These are phyloP conservation scores for Mesocentrotus franciscanus DNA, from an alignment of 53 echinoderm and acorn worm genomes.

Conservation along the genomic window DNA sequence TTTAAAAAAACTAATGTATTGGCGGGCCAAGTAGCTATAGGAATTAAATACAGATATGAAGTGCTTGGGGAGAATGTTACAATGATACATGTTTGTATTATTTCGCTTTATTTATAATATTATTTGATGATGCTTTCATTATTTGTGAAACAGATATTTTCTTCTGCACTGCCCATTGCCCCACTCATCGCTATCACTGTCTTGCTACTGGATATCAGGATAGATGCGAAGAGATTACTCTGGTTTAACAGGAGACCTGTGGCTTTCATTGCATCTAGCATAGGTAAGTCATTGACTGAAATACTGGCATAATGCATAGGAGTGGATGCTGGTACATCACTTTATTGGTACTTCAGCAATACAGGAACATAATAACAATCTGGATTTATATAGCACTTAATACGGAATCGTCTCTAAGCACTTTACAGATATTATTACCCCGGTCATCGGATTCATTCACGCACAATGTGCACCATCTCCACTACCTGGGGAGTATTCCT, in stretches of 20 bases:
- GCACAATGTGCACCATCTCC: too few species aligned
- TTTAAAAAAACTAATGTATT: not conserved
- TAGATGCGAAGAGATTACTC: slow-evolving; percentile 90
- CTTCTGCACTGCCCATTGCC: slow-evolving; percentile 92
- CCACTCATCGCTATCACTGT: slow-evolving; percentile 89
- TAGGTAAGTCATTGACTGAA: slow-evolving; percentile 67
- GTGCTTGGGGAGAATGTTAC: not conserved
- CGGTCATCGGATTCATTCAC: too few species aligned
- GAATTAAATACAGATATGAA: not conserved
- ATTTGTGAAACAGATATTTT: slow-evolving; percentile 82
- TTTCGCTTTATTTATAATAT: not conserved
- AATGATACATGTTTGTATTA: not conserved
- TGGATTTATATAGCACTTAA: too few species aligned
- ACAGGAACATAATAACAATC: too few species aligned
- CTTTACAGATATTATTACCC: too few species aligned
- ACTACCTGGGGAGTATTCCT: too few species aligned
- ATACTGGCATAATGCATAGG: not conserved
- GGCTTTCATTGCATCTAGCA: slow-evolving; percentile 86
- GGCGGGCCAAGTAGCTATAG: not conserved
- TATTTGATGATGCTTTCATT: too few species aligned
- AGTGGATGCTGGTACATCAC: too few species aligned
- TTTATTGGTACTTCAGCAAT: too few species aligned
- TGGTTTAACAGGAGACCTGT: slow-evolving; percentile 98
- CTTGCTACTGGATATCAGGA: slow-evolving; percentile 85
- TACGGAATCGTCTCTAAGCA: too few species aligned